Evolutionary conservation across 2,888 invertebrate genomes (phyloP), one percentile per base, ranked within the genome.

Genomic region (Harmothoe impar): DNA sequence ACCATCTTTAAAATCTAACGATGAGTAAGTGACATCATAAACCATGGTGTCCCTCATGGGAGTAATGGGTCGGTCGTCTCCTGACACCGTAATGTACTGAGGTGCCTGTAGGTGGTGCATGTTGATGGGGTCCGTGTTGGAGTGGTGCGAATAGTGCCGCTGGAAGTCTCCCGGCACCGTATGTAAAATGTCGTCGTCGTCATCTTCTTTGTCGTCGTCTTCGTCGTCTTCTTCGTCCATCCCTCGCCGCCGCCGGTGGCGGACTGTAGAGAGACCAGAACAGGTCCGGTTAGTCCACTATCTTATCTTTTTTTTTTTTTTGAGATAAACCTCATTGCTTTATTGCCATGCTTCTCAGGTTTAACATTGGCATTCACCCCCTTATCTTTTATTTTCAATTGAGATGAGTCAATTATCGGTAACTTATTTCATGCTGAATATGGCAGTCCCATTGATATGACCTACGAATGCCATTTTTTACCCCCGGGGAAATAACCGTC

Each of bases 1-100:
- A 95, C 95, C 95, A 94, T 95, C 95, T 93, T 95, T 94, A 92
- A 95, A 95, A 93, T 95, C 95, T 81, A 95, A 93, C n/a, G 95
- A 94, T 52, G 95, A 95, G 90, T 94, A 90, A 89, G 91, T 91
- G 51, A 92, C 89, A 91, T 94, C 92, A 92, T 95, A 95, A 68
- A 95, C 94, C 94, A 95, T 95, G 91, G 92, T 94, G 93, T 95
- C 93, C 88, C 93, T 94, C 94, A 96, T 93, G 15, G 95, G 96
- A 5, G 95, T 95, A 81, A 96, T 95, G 23, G 95, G 95, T 91
- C 95, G 92, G 33, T 95, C 94, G 81, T 95, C 95, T 15, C 20
- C 25, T 12, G 84, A 29, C 81, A 89, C 77, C 0, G 90, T 90
- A 0, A 56, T 17, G 62, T 81, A 90, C 17, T 86, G 86, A 20